Evolutionary conservation across 1,140 invertebrate species (phyloP).

Genomic region (Nylanderia fulva): DNA sequence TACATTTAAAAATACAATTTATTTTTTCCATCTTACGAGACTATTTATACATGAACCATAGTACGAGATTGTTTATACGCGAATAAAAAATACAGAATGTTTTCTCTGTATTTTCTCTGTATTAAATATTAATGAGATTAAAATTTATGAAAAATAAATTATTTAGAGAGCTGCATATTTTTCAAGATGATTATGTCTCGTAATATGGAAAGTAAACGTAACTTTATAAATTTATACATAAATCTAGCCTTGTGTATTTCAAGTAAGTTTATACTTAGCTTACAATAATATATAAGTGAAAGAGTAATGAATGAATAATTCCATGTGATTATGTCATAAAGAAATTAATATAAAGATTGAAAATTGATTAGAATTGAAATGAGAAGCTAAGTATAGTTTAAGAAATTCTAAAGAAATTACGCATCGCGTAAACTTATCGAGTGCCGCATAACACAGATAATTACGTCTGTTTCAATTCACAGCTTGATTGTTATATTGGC

Average conservation of each 20-base stretch:
- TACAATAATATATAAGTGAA: not conserved
- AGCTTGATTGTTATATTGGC: slow-evolving; percentile 46
- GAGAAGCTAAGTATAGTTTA: not conserved
- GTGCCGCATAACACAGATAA: slow-evolving; percentile 36
- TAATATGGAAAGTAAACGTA: not conserved
- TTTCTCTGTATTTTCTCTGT: too few relatives aligned
- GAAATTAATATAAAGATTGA: not conserved
- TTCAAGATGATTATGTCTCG: not conserved
- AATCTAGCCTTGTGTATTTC: slow-evolving; percentile 2
- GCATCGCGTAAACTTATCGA: slow-evolving; percentile 25
- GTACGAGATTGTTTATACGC: too few relatives aligned
- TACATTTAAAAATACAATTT: too few relatives aligned
- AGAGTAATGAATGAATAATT: not conserved
- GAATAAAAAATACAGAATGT: too few relatives aligned
- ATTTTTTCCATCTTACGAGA: too few relatives aligned
- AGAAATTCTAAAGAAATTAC: slow-evolving; percentile 5
- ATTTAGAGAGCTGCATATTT: not conserved
- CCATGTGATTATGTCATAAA: not conserved
- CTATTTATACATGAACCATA: too few relatives aligned
- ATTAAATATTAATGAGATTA: too few relatives aligned
- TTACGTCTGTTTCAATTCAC: slow-evolving; percentile 53
- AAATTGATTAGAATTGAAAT: not conserved
- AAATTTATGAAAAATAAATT: not conserved
- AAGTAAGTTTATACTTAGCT: not conserved
- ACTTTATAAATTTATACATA: not conserved